Evolutionary conservation across 2,797 vertebrate genomes (phyloP).

Genomic region (Molossus alvarezi): DNA sequence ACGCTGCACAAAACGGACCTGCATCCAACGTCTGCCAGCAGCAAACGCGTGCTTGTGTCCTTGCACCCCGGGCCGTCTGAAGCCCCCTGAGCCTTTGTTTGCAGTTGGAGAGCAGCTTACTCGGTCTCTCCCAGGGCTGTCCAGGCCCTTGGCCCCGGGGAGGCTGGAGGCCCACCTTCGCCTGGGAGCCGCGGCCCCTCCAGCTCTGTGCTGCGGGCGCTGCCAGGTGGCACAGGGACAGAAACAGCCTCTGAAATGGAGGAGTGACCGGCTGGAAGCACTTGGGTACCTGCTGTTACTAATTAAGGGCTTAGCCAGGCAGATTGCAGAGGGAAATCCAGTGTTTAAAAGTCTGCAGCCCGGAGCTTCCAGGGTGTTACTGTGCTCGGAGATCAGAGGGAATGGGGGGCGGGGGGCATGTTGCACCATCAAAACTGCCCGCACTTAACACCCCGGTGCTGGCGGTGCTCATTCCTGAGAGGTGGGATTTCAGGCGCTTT

Average conservation of each 20-base stretch:
- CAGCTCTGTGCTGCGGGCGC: slow-evolving; percentile 66
- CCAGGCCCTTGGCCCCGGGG: slow-evolving; percentile 56
- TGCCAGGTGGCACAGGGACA: slow-evolving; percentile 77
- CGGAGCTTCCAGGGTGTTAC: neutral
- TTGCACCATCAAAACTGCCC: neutral
- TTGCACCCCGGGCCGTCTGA: neutral
- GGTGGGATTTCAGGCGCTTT: slow-evolving; percentile 12
- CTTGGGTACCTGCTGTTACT: slow-evolving; percentile 90
- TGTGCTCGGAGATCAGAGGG: slow-evolving; percentile 23
- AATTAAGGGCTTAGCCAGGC: slow-evolving; percentile 87
- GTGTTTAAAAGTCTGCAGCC: slow-evolving; percentile 72
- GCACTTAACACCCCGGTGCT: neutral
- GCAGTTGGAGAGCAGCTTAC: neutral
- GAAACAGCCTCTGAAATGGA: slow-evolving; percentile 83
- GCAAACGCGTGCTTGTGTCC: neutral
- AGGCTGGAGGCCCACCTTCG: neutral
- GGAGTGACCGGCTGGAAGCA: slow-evolving; percentile 88
- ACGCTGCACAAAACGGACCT: neutral
- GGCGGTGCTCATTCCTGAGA: neutral
- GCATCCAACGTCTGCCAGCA: neutral
- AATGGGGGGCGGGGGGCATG: neutral
- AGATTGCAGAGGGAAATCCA: slow-evolving; percentile 83
- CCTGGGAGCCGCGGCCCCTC: neutral
- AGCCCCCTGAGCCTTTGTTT: neutral
- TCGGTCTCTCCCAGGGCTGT: slow-evolving; percentile 19